phyloP scores from a whole-genome alignment of 1,140 invertebrate species.

The Drosophila virilis region DNA sequence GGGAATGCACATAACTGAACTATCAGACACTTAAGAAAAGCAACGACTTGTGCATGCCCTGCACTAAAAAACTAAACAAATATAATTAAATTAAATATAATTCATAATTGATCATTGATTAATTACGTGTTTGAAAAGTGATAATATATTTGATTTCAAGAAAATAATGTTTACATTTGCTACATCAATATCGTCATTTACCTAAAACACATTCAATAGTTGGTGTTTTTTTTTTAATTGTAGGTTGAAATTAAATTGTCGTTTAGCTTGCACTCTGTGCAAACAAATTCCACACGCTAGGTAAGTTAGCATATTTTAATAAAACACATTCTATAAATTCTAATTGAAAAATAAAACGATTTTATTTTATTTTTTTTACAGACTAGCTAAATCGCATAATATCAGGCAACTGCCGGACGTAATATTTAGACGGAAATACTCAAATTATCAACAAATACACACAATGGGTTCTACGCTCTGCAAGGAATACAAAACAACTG shows the following conservation, averaged over 20 bases:
- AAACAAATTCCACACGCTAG: slow-evolving; percentile 30
- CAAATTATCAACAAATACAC: slow-evolving; percentile 22
- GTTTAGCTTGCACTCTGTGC: slow-evolving; percentile 14
- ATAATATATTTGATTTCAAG: no score
- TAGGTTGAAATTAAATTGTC: slow-evolving; percentile 29
- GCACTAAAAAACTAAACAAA: not conserved
- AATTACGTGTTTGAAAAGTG: no score
- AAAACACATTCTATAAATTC: not conserved
- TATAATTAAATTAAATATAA: not conserved
- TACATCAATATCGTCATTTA: no score
- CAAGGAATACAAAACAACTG: slow-evolving; percentile 75
- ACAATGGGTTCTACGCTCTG: slow-evolving; percentile 73
- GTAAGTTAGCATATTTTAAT: not conserved
- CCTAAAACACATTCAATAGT: not conserved
- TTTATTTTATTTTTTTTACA: not conserved
- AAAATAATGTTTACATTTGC: no score
- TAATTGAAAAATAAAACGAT: not conserved
- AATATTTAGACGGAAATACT: slow-evolving; percentile 13
- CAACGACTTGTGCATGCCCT: slow-evolving; percentile 25
- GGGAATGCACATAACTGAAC: slow-evolving; percentile 16
- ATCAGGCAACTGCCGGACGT: not conserved
- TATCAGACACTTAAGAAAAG: not conserved
- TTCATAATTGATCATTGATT: no score
- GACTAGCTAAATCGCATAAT: not conserved
- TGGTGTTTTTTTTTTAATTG: slow-evolving; percentile 3